Evolutionary conservation across 2,113 vertebrate genomes (phyloP).

Genomic region (Puffinus mauretanicus): DNA sequence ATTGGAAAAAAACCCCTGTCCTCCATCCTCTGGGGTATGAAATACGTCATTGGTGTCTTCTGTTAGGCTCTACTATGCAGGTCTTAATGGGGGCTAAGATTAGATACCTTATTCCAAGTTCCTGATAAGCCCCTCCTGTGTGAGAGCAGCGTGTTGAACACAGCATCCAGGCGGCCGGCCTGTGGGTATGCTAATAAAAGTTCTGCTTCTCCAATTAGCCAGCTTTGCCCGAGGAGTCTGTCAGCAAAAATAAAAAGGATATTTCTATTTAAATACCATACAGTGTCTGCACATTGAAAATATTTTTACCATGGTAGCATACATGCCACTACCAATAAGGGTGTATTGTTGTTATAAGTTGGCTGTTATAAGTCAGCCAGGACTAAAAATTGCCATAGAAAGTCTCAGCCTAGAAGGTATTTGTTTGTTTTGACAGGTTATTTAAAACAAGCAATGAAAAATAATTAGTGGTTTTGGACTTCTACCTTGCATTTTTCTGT

Average conservation of each 20-base stretch:
- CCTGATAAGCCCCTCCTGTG: neutral
- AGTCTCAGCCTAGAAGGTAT: neutral
- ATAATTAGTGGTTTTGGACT: conserved; percentile 29
- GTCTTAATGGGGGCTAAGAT: neutral
- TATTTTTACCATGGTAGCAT: conserved; percentile 46
- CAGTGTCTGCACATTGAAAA: neutral
- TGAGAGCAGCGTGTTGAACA: neutral
- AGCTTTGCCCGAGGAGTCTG: conserved; percentile 25
- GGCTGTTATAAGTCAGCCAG: conserved; percentile 23
- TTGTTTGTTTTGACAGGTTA: conserved; percentile 57
- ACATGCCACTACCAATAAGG: conserved; percentile 37
- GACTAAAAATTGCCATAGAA: conserved; percentile 16
- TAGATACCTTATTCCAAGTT: neutral
- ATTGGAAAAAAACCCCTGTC: neutral
- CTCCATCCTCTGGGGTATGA: neutral
- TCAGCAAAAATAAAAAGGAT: conserved; percentile 61
- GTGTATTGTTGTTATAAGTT: neutral
- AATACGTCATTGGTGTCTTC: neutral
- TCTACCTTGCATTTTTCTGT: conserved; percentile 15
- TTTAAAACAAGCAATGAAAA: conserved; percentile 46
- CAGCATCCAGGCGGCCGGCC: neutral
- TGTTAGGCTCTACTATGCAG: neutral
- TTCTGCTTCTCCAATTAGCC: conserved; percentile 8
- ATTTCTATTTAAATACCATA: conserved; percentile 63
- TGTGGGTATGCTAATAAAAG: conserved; percentile 33